phyloP scores from a whole-genome alignment of 2,113 vertebrate species.

The Anguilla rostrata region DNA sequence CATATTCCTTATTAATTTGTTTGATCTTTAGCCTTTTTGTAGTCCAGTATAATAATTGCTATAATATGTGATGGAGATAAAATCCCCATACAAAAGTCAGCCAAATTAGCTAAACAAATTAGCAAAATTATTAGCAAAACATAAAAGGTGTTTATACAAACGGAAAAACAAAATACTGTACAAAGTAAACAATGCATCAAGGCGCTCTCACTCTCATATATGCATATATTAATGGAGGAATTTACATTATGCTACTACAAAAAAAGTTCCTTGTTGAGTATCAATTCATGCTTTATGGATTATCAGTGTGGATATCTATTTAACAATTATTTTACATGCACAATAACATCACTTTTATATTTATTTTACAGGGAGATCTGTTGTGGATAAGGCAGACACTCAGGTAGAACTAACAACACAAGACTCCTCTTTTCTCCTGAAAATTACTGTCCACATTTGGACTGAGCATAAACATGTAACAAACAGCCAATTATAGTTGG shows the following conservation, averaged over 20 bases:
- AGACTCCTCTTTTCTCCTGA: neutral
- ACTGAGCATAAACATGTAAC: too few relatives aligned
- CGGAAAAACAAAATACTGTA: too few relatives aligned
- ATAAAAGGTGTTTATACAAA: neutral
- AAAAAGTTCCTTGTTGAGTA: neutral
- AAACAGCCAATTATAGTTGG: too few relatives aligned
- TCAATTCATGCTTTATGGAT: neutral
- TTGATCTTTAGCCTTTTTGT: neutral
- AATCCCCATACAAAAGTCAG: neutral
- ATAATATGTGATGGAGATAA: neutral
- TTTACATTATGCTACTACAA: too few relatives aligned
- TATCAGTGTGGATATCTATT: neutral
- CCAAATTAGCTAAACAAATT: neutral
- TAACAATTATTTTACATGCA: neutral
- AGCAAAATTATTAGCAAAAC: neutral
- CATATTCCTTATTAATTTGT: neutral
- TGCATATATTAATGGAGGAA: neutral
- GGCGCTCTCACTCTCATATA: neutral
- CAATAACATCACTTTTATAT: neutral
- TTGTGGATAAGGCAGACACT: neutral
- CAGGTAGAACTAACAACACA: neutral
- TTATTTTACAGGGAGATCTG: neutral
- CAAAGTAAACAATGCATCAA: too few relatives aligned
- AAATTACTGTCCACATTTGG: neutral
- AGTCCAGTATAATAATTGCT: neutral